Conservation (phyloP, 2,113 vertebrate species). For the Pseudonaja textilis region DNA sequence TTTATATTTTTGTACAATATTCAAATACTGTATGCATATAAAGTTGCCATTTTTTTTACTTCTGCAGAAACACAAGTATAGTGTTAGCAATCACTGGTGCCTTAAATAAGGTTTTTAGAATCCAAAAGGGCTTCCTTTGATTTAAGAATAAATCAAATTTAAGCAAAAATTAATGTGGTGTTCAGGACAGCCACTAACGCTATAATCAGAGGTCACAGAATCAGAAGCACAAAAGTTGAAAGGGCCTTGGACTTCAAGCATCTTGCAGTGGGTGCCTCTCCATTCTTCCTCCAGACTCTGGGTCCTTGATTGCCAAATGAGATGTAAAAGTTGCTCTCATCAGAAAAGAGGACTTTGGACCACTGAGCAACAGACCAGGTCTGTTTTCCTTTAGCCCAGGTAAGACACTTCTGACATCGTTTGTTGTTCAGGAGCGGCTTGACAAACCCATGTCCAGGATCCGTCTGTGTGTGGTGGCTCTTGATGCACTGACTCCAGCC, state of each 20-base stretch:
- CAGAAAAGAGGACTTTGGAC: too few relatives aligned
- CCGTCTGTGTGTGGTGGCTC: too few relatives aligned
- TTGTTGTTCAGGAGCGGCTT: too few relatives aligned
- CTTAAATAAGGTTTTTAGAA: background rate
- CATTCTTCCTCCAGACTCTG: too few relatives aligned
- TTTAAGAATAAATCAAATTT: background rate
- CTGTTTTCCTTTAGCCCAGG: too few relatives aligned
- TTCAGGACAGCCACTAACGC: background rate
- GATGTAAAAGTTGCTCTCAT: too few relatives aligned
- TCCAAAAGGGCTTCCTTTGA: background rate
- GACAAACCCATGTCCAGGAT: too few relatives aligned
- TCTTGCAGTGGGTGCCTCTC: too few relatives aligned
- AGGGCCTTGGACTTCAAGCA: background rate
- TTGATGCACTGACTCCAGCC: too few relatives aligned
- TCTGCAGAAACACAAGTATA: background rate
- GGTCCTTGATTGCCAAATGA: too few relatives aligned
- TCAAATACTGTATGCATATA: background rate
- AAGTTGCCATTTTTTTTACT: background rate
- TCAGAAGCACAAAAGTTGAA: background rate
- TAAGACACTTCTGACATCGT: too few relatives aligned
- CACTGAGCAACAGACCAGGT: too few relatives aligned
- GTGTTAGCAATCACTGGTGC: background rate
- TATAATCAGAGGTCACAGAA: background rate
- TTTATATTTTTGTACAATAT: background rate
- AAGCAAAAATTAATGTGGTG: background rate